Evolutionary conservation across 2,797 vertebrate species (phyloP).

Genomic region (Hybognathus amarus): DNA sequence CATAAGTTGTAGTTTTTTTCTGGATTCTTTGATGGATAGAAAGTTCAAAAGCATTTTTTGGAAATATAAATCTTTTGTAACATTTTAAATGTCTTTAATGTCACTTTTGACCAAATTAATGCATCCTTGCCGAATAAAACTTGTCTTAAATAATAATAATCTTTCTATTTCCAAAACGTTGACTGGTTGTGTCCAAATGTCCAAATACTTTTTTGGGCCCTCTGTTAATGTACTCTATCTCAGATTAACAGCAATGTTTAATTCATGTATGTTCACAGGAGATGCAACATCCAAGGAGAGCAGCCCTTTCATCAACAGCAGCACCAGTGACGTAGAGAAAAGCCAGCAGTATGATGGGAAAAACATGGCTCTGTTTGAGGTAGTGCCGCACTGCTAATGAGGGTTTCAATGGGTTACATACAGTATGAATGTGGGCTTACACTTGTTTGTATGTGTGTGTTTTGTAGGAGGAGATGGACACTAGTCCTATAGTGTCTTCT

Average conservation of each 20-base stretch:
- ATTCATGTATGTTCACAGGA: constrained; percentile 68
- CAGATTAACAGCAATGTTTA: not conserved
- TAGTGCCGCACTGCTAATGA: constrained; percentile 61
- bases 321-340: constrained; percentile 86
- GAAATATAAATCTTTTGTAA: not conserved
- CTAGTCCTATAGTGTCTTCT: constrained; percentile 97
- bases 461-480: constrained; percentile 97
- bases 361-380: constrained; percentile 98
- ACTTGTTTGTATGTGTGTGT: constrained; percentile 48
- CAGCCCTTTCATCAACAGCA: constrained; percentile 97
- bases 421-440: not conserved
- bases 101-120: not conserved
- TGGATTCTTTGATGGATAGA: not conserved
- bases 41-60: not conserved
- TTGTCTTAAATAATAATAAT: too few relatives aligned
- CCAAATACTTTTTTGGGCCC: not conserved
- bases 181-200: not conserved
- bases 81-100: not conserved
- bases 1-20: not conserved
- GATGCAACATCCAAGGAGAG: constrained; percentile 96
- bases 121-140: not conserved
- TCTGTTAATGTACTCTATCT: not conserved
- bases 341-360: constrained; percentile 92
- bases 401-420: not conserved
- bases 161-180: not conserved